A percentile compares a stretch with the other conserved stretches of the same genome.
Evolutionary conservation across 2,888 invertebrate species (phyloP).

Genomic region (Prionchulus punctatus): DNA sequence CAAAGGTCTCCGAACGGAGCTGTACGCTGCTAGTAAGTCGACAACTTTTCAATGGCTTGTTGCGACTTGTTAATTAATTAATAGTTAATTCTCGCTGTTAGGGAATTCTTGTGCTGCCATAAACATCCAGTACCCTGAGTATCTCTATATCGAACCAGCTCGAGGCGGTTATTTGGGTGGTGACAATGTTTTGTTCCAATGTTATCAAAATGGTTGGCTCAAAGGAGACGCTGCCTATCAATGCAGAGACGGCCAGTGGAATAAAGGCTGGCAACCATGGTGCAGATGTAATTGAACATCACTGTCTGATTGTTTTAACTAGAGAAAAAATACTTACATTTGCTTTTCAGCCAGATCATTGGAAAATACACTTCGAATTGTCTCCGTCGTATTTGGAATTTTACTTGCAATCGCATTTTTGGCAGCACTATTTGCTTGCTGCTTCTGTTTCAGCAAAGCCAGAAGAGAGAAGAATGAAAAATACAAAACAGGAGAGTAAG

Average conservation of each 20-base stretch:
- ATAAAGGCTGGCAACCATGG: conserved; percentile 3
- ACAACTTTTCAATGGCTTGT: too few relatives aligned
- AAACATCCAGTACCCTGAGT: conserved; percentile 31
- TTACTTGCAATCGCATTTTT: background rate
- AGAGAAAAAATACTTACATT: background rate
- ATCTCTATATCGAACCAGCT: conserved; percentile 15
- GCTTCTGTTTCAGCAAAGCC: background rate
- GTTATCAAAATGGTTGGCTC: conserved; percentile 7
- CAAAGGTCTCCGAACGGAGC: too few relatives aligned
- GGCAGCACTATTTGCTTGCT: background rate
- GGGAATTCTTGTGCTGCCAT: conserved; percentile 28
- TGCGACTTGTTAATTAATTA: background rate
- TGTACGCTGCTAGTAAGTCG: too few relatives aligned
- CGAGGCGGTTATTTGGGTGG: conserved; percentile 5
- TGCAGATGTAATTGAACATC: conserved; percentile 3
- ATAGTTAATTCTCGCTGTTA: background rate
- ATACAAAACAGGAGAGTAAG: background rate
- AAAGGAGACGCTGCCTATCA: conserved; percentile 1
- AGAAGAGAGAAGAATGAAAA: background rate
- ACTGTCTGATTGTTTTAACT: background rate
- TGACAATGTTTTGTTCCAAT: conserved; percentile 1
- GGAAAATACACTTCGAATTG: background rate
- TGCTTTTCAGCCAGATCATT: background rate
- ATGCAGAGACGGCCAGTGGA: conserved; percentile 7
- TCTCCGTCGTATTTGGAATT: conserved; percentile 1